Evolutionary conservation across 2,888 invertebrate genomes (phyloP), one percentile per base, ranked within the genome.

Genomic region (Biston stratarius): DNA sequence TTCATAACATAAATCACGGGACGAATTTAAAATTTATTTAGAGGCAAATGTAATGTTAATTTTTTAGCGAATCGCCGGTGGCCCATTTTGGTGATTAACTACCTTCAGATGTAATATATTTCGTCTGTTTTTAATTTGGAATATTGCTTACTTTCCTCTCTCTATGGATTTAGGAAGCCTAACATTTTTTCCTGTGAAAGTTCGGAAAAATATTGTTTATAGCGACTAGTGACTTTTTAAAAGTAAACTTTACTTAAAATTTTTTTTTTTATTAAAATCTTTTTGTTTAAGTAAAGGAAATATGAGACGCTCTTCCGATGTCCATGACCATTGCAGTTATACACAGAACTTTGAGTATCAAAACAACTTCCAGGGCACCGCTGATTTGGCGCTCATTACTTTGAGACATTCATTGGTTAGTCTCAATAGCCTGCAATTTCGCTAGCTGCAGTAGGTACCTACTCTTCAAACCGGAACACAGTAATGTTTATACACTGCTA

Each of bases 21-120:
- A 83, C 81, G 79, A 87, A 89, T 90, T 85, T 85, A 83, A 88
- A 88, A 90, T 89, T 88, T 90, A 90, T 90, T 88, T 85, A 84
- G 82, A 85, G 83, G 82, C 86, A 88, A 86, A 87, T 88, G 87
- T 80, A 82, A 82, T 81, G 83, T 83, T 83, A 84, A 85, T 89
- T 90, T 88, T 88, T 86, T 87, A 86, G 86, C 80, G 82, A 83
- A 83, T 83, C 87, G 84, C 85, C 83, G 75, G 84, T 86, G 86
- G 80, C 83, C 84, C 83, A 86, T 88, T 88, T 84, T 70, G 74
- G 77, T 83, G 83, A 84, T 83, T 83, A 83, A 80, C 78, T 83
- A 61, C 66, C 64, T 64, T 57, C 56, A 63, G 45, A 60, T 69
- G 65, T 69, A 56, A 63, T 64, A 67, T 73, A 67, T 63, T 67